Evolutionary conservation across 2,797 vertebrate species (phyloP), one percentile per base, ranked within the genome.

Genomic region (Amniataba percoides): DNA sequence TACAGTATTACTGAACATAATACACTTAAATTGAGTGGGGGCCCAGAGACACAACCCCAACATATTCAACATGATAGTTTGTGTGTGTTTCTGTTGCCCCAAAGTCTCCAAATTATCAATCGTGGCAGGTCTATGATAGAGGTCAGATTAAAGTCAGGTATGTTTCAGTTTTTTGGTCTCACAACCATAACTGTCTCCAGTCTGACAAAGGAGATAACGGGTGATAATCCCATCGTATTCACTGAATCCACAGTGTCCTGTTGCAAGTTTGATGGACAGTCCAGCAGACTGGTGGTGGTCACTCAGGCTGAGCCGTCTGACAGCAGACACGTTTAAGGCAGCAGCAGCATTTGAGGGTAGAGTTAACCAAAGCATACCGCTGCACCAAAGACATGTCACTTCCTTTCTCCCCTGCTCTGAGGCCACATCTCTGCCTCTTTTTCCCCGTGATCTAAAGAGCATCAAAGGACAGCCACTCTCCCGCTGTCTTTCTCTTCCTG

Each of bases 361-460:
- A 66, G 82, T 88, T 71, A 39, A 82, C 77, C 78, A 84, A 85
- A 87, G 88, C 82, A 67, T 74, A 66, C 81, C 66, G 8, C 70
- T 21, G 55, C 57, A 85, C 83, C 84, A 84, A 78, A 91, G 83
- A 79, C 76, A 52, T 86, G 77, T 82, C 84, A 76, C 74, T 87
- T 65, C 65, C 68, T 73, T 57, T 84, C 80, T 67, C 49, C 61
- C 66, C 61, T 10, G 23, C 40, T 76, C 72, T 13, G 45, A 79
- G 78, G 63, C 78, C 76, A 59, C 63, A 21, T 80, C 48, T 42
- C 71, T 62, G 23, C 64, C 74, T 60, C 63, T 72, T 60, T 31
- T 61, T 19, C 74, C 78, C 45, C 55, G 1, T 67, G 78, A 78
- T 84, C 74, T 73, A 12, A 76, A 76, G 71, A 82, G 51, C 64